Evolutionary conservation across 2,797 vertebrate species (phyloP), one percentile per base, ranked within the genome.

Genomic region (Chanos chanos): DNA sequence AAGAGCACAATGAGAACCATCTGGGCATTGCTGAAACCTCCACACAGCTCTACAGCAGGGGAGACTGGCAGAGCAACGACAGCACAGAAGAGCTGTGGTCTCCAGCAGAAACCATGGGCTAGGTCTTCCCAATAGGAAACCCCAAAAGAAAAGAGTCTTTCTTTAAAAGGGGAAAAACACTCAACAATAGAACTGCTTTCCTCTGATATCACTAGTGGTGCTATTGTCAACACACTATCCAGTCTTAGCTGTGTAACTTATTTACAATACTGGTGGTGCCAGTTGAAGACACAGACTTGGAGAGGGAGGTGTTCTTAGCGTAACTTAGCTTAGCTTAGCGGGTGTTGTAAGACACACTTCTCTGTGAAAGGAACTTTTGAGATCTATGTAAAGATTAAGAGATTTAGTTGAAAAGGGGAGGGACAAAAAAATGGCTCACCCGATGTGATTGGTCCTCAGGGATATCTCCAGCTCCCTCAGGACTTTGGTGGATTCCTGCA

Each of bases 401-500:
- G 19, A 48, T 28, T 21, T 28, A 3, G 47, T 37, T 68, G 28
- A 27, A n/a, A 36, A 50, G 47, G n/a, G 59, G 7, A n/a, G 16
- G 15, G 66, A 45, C 51, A 68, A 61, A 44, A 64, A 61, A 65
- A 37, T 45, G 1, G 68, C 87, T 92, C 85, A 97, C 96, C 96
- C 96, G 0, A 98, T 98, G 84, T 98, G 92, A 83, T 98, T 98
- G 25, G 96, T 98, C 75, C 96, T 90, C 66, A 98, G 88, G 3
- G 95, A 97, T 76, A 97, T 98, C 87, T 98, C 95, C 87, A 98
- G 87, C 80, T 98, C 95, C 13, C 94, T 87, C 69, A 98, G 75
- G 62, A 96, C 94, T 82, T 97, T 97, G 19, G 95, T 98, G 1
- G 95, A 97, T 78, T 98, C 96, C 78, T 96, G 95, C 44, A 98